A percentile compares a stretch with the other conserved stretches of the same genome.
Conservation (phyloP, 2,888 invertebrate species). For the Leucoma salicis region DNA sequence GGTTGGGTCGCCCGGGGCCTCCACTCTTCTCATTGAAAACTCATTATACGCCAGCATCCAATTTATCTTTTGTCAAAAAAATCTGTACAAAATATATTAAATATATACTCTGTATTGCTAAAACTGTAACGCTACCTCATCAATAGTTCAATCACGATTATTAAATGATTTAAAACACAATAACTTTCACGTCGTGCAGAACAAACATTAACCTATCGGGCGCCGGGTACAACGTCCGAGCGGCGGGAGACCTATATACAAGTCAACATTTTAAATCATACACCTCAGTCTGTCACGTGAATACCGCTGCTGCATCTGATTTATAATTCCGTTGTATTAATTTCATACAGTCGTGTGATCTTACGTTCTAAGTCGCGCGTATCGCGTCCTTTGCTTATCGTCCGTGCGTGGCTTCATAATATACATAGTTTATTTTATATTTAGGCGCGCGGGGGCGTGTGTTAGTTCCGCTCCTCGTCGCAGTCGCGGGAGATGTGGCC, state of each 20-base stretch:
- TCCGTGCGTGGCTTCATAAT: constrained; percentile 80
- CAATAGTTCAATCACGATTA: constrained; percentile 80
- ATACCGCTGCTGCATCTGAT: constrained; percentile 62
- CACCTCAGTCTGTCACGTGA: constrained; percentile 60
- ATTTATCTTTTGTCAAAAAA: constrained; percentile 83
- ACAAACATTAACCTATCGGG: constrained; percentile 75
- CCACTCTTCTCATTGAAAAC: constrained; percentile 77
- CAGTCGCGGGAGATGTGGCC: constrained; percentile 96
- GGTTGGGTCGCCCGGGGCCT: constrained; percentile 67
- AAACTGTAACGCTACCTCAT: constrained; percentile 81
- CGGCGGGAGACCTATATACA: constrained; percentile 69
- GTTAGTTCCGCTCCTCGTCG: constrained; percentile 88
- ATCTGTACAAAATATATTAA: constrained; percentile 84
- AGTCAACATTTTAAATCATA: constrained; percentile 73
- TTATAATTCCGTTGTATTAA: constrained; percentile 70
- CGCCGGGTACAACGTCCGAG: constrained; percentile 37
- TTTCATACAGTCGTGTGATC: constrained; percentile 68
- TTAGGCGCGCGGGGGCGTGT: constrained; percentile 41
- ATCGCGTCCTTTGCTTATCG: constrained; percentile 79
- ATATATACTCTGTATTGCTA: constrained; percentile 83
- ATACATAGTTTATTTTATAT: constrained; percentile 67
- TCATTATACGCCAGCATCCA: constrained; percentile 81
- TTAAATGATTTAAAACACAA: constrained; percentile 82
- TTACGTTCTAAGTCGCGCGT: constrained; percentile 66
- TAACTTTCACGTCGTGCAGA: constrained; percentile 76